Conservation (phyloP, 2,113 vertebrate species). For the Aspidoscelis tigris region DNA sequence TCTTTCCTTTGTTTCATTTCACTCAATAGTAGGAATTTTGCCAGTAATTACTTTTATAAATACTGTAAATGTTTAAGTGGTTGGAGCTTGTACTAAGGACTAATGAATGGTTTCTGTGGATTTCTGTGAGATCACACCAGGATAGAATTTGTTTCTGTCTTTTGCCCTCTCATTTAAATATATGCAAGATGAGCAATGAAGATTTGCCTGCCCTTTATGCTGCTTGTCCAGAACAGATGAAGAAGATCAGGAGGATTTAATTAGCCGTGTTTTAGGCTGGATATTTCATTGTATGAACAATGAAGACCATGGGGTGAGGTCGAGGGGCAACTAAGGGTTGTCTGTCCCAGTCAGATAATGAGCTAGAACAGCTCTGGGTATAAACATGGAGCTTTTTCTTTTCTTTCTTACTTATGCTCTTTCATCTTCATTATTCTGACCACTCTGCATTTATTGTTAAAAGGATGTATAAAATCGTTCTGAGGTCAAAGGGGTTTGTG, state of each 20-base stretch:
- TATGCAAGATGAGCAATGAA: not conserved
- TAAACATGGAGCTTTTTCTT: not conserved
- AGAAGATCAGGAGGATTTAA: slow-evolving; percentile 38
- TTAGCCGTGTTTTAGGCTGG: slow-evolving; percentile 28
- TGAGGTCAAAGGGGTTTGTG: not conserved
- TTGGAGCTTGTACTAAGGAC: not conserved
- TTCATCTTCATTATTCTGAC: slow-evolving; percentile 1
- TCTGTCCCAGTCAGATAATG: slow-evolving; percentile 29
- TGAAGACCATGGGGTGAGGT: not conserved
- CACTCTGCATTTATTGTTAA: not conserved
- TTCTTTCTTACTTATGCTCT: not conserved
- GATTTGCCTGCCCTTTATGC: slow-evolving; percentile 20
- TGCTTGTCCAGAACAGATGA: not conserved
- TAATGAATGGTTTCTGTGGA: slow-evolving; percentile 4
- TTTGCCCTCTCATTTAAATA: slow-evolving; percentile 10
- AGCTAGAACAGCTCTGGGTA: slow-evolving; percentile 16
- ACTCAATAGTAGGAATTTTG: not conserved
- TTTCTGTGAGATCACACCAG: not conserved
- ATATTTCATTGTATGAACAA: slow-evolving; percentile 29
- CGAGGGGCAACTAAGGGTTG: not conserved
- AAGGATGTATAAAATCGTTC: slow-evolving; percentile 9
- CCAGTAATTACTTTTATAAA: not conserved
- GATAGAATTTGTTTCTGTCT: slow-evolving; percentile 2
- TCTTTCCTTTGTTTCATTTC: not conserved
- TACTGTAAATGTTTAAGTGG: not conserved